Base-by-base conservation (phyloP, 2,797 vertebrate genomes). In the Sparidentex hasta region DNA sequence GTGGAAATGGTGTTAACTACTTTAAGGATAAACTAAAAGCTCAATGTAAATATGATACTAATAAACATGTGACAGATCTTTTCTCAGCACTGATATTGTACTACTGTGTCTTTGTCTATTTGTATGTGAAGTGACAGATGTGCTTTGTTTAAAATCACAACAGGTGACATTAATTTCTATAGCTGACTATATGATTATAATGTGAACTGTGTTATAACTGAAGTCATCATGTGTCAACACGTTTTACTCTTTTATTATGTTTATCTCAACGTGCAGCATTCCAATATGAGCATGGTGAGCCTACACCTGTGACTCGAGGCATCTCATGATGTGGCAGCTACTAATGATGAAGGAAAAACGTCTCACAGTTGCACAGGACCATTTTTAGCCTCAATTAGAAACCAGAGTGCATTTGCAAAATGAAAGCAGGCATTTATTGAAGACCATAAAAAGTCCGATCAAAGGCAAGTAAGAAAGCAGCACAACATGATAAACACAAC, bases 381-480 rank as follows among this genome's bases (percentile, higher is more conserved):
- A 71, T 89, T 84, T 85, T 71, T 64, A 84, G 87, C 76, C 80
- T 81, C 87, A 86, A 84, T 84, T 90, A 88, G 80, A 93, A 86
- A 90, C 72, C 83, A 72, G 84, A 83, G 87, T 83, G 67, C 83
- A 86, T 81, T 88, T 87, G 76, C 58, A 21, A 87, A 91, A 90
- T 90, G 79, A 84, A 90, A 91, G 83, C 74, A 47, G 78, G 17
- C 78, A 65, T 85, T 93, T 87, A 85, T 87, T 89, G 59, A 82
- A 85, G 71, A 84, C 76, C 76, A 82, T 76, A 76, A 83, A 65
- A 81, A 86, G 72, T 72, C 75, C 54, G 80, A 88, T 93, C 82
- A 90, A 90, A 93, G 66, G 62, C 56, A 74, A 71, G 76, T 41
- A 71, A 81, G 67, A 85, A 84, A 83, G 80, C 63, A 74, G 71